These are phyloP conservation scores for Euplagia quadripunctaria DNA, from an alignment of 2,888 invertebrate species.

Conservation along the genomic window DNA sequence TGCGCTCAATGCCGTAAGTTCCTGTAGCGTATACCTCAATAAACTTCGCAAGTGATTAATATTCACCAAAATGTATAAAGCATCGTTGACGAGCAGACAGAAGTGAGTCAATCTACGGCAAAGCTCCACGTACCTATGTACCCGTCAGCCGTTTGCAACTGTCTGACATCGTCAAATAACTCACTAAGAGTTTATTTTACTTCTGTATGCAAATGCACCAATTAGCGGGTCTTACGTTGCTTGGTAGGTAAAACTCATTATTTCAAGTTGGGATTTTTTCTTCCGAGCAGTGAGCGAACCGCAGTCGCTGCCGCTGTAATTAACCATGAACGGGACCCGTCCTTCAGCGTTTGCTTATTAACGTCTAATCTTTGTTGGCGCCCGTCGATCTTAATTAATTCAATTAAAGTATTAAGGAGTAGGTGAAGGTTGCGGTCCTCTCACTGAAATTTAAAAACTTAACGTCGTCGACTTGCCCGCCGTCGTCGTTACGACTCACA, in stretches of 20 bases:
- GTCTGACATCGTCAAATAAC: conserved; percentile 79
- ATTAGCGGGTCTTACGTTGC: conserved; percentile 82
- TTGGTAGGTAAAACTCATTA: conserved; percentile 82
- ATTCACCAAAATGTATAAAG: conserved; percentile 47
- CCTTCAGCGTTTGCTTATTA: conserved; percentile 83
- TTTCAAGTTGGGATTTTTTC: conserved; percentile 79
- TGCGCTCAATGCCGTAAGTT: conserved; percentile 7
- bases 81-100: conserved; percentile 28
- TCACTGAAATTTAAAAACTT: conserved; percentile 86
- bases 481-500: conserved; percentile 83
- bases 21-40: background rate
- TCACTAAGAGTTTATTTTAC: conserved; percentile 78
- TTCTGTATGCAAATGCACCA: conserved; percentile 85
- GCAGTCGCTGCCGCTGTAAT: conserved; percentile 70
- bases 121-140: conserved; percentile 37
- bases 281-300: conserved; percentile 64
- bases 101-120: conserved; percentile 39
- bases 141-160: conserved; percentile 60
- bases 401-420: conserved; percentile 83
- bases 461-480: conserved; percentile 61
- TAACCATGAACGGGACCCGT: conserved; percentile 80
- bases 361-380: conserved; percentile 82
- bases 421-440: conserved; percentile 86
- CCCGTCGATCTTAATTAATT: conserved; percentile 83
- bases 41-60: conserved; percentile 33